These are phyloP conservation scores for Nicator chloris DNA, from an alignment of 2,113 vertebrate species.

Conservation along the genomic window DNA sequence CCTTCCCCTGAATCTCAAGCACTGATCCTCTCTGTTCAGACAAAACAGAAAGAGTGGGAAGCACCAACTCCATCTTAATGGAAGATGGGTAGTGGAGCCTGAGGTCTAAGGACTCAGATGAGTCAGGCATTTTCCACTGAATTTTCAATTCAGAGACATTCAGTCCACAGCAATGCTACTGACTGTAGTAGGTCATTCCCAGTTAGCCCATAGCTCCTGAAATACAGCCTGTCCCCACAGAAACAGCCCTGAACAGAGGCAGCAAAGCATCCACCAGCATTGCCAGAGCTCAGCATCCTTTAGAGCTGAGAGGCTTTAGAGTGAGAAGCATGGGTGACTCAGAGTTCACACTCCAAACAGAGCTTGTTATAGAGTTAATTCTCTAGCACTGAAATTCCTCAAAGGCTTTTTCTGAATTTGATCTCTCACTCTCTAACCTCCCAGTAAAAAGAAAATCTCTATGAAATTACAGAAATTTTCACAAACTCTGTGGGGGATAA, in stretches of 20 bases:
- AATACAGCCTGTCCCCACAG: not conserved
- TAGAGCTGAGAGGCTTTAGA: not conserved
- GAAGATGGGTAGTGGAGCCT: not conserved
- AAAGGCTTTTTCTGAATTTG: not conserved
- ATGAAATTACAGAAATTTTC: not conserved
- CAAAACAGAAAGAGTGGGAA: not conserved
- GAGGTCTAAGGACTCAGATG: not conserved
- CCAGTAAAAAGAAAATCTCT: not conserved
- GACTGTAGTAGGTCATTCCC: not conserved
- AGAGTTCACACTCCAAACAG: not conserved
- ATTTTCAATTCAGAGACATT: not conserved
- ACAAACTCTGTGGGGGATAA: fast-evolving
- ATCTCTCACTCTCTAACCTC: not conserved
- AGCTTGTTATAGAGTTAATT: not conserved
- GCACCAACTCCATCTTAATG: not conserved
- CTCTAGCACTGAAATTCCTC: not conserved
- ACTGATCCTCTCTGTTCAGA: not conserved
- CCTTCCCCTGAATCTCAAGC: not conserved
- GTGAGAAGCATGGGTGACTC: not conserved
- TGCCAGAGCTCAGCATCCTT: not conserved
- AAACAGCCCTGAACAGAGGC: not conserved
- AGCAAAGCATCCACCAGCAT: not conserved
- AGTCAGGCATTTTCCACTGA: not conserved
- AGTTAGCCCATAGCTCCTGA: not conserved
- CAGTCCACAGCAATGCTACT: not conserved